phyloP scores from a whole-genome alignment of 2,113 vertebrate genomes.

The Poeciliopsis prolifica region DNA sequence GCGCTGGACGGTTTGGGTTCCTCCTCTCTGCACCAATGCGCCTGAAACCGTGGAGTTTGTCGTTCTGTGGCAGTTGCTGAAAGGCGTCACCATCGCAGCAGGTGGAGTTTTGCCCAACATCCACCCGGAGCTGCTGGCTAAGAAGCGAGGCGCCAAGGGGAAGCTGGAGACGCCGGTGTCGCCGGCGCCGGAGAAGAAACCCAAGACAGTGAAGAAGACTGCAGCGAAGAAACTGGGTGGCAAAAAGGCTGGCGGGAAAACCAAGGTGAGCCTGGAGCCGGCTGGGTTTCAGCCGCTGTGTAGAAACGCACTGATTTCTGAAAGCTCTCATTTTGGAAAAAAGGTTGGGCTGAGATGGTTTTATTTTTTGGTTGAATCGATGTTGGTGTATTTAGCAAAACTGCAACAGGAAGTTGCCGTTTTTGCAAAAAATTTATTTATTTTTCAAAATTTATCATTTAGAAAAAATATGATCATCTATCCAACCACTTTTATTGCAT shows the following conservation, averaged over 20 bases:
- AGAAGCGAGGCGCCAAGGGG: constrained; percentile 93
- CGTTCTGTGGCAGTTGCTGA: constrained; percentile 84
- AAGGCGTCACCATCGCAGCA: constrained; percentile 97
- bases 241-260: constrained; percentile 87
- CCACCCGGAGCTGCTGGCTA: constrained; percentile 94
- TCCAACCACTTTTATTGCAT: no score
- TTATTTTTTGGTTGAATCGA: no score
- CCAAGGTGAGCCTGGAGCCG: constrained; percentile 81
- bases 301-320: no score
- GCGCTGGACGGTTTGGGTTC: background rate
- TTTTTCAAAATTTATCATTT: no score
- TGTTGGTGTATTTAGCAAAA: no score
- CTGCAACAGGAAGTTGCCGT: no score
- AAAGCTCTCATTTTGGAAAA: no score
- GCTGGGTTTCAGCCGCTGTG: no score
- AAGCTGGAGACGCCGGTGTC: constrained; percentile 94
- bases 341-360: no score
- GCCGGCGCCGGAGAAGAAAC: constrained; percentile 90
- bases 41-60: background rate
- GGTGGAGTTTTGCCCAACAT: constrained; percentile 98
- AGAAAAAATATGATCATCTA: no score
- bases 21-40: background rate
- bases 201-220: constrained; percentile 90
- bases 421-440: no score
- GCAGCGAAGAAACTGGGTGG: constrained; percentile 83